Base-by-base conservation (phyloP, 35 echinoderm and acorn worm species). In the Lytechinus variegatus region DNA sequence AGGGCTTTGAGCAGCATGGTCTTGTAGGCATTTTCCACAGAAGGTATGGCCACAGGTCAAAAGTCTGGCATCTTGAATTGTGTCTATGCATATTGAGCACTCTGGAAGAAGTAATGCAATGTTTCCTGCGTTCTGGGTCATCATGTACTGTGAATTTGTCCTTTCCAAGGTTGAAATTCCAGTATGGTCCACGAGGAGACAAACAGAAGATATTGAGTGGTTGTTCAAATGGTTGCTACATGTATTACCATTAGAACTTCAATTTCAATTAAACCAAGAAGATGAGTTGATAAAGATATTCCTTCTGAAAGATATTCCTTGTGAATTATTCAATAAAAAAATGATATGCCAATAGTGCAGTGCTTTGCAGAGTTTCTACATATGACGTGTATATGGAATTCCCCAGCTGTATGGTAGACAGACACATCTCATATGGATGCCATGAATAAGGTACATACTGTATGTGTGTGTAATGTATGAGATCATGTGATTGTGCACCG, bases 31-130 rank as follows among this genome's bases (percentile, higher is more conserved):
- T 54, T 90, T 54, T 9, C 52, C 52, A 54, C 88, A 90, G 28
- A 90, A 54, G 88, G 88, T 90, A 33, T 90, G 88, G 88, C 88
- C 88, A 90, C 88, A 90, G 33, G 88, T 8, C 28, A 90, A 54
- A 6, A 90, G 52, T 54, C 52, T 90, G 28, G 88, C 29, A 10
- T 90, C 29, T 33, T 90, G 28, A 52, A 90, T 90, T 9, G 8
- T 90, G 3, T 90, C 88, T 1, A 90, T 44, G 52, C 88, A 90
- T 90, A 90, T 90, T 90, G 88, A 54, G 52, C 88, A 90, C 29
- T 90, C 88, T 90, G 88, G 88, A 44, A 90, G 88, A 44, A 90
- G 52, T 16, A 90, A 3, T 90, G 29, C 29, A 54, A 90, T 29
- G 10, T 90, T 16, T 90, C 16, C 88, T 79, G 66, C 19, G 19